Evolutionary conservation across 1,140 invertebrate species (phyloP).

Genomic region (Mactra quadrangularis): DNA sequence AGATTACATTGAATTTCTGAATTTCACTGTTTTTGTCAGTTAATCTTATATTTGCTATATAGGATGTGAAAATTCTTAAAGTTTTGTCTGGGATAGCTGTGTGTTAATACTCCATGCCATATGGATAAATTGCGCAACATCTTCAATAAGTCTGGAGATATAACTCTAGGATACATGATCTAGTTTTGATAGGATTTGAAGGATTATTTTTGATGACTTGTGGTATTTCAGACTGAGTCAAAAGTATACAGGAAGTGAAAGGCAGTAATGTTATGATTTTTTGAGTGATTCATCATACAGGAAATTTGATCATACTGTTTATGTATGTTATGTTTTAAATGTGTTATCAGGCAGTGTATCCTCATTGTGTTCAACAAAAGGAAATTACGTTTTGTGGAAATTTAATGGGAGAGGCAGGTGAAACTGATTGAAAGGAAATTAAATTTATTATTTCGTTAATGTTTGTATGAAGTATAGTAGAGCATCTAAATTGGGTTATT

Average conservation of each 20-base stretch:
- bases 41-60: too few species aligned
- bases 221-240: background rate
- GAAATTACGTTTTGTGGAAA: slow-evolving; percentile 29
- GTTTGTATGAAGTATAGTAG: background rate
- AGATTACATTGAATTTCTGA: too few species aligned
- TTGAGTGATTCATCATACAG: slow-evolving; percentile 24
- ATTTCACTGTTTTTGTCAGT: too few species aligned
- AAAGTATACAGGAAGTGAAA: slow-evolving; percentile 19
- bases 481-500: background rate
- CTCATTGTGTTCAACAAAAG: slow-evolving; percentile 2
- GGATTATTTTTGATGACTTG: slow-evolving; percentile 6
- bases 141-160: slow-evolving; percentile 19
- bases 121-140: slow-evolving; percentile 28
- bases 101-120: background rate
- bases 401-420: background rate
- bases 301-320: slow-evolving; percentile 21
- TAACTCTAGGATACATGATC: slow-evolving; percentile 5
- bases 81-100: too few species aligned
- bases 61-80: too few species aligned
- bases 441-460: background rate
- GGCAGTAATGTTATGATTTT: slow-evolving; percentile 2
- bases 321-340: slow-evolving; percentile 9
- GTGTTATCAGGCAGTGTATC: slow-evolving; percentile 29
- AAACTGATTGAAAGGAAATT: slow-evolving; percentile 18
- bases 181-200: slow-evolving; percentile 1